Conservation (phyloP, 2,797 vertebrate species). For the Danio choprae region DNA sequence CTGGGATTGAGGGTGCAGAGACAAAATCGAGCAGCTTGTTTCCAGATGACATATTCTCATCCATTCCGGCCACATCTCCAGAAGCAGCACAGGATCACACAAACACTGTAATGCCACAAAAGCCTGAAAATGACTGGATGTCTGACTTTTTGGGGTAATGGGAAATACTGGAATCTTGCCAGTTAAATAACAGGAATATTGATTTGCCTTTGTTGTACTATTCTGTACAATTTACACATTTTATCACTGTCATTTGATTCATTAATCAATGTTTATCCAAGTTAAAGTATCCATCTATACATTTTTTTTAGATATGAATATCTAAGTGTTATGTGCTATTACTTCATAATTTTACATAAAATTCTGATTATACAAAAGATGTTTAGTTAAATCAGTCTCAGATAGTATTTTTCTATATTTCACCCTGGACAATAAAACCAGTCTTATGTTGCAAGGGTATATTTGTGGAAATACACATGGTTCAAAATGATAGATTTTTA, state of each 20-base stretch:
- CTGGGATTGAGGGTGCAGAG: slow-evolving; percentile 50
- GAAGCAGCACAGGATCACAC: slow-evolving; percentile 46
- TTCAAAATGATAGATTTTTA: too few relatives aligned
- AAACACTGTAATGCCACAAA: slow-evolving; percentile 51
- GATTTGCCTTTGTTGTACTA: not conserved
- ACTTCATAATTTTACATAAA: not conserved
- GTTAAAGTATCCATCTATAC: not conserved
- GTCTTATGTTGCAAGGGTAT: too few relatives aligned
- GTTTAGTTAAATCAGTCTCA: not conserved
- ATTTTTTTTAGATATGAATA: slow-evolving; percentile 1
- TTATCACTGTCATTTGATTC: not conserved
- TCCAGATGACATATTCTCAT: slow-evolving; percentile 64
- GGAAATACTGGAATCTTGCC: not conserved
- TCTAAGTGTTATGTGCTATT: not conserved
- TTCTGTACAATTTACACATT: not conserved
- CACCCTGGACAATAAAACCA: too few relatives aligned
- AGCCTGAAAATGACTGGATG: slow-evolving; percentile 73
- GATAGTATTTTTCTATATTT: not conserved
- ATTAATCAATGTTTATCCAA: slow-evolving; percentile 17
- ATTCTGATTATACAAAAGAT: slow-evolving; percentile 9
- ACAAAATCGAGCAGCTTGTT: slow-evolving; percentile 61
- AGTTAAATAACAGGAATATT: not conserved
- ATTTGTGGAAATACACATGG: too few relatives aligned
- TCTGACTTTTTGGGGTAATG: slow-evolving; percentile 75
- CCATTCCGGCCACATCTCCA: slow-evolving; percentile 52